A percentile compares a stretch with the other conserved stretches of the same genome.
phyloP scores from a whole-genome alignment of 2,797 vertebrate genomes.

The Pipistrellus kuhlii region DNA sequence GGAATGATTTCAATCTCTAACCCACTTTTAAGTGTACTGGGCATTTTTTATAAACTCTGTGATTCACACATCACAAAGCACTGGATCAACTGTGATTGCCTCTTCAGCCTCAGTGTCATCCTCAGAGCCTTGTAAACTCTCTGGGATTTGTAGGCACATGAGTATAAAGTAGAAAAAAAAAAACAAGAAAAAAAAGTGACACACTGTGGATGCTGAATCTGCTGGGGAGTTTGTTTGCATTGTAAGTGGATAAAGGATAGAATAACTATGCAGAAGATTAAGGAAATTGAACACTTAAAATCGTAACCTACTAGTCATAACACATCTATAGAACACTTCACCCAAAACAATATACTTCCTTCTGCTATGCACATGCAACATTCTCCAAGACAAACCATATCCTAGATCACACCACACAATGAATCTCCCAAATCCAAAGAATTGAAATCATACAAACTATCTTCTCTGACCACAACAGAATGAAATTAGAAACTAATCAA shows the following conservation, averaged over 20 bases:
- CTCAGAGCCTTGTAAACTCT: background rate
- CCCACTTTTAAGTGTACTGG: background rate
- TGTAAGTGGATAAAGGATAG: background rate
- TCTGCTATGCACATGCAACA: background rate
- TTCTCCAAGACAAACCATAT: background rate
- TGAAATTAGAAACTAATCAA: background rate
- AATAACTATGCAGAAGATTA: background rate
- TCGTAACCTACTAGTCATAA: background rate
- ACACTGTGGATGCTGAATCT: background rate
- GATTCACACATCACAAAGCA: background rate
- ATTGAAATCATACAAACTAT: background rate
- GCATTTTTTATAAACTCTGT: background rate
- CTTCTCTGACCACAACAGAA: background rate
- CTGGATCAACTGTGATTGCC: background rate
- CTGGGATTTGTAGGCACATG: background rate
- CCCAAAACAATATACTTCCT: background rate
- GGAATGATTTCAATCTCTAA: background rate
- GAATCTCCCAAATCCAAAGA: background rate
- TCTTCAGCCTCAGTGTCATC: background rate
- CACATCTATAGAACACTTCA: rapidly evolving
- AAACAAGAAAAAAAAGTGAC: background rate
- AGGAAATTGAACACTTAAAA: background rate
- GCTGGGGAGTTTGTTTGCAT: background rate
- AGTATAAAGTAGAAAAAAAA: background rate
- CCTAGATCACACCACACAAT: background rate